phyloP scores from a whole-genome alignment of 1,140 invertebrate genomes.

The Drepana arcuata region DNA sequence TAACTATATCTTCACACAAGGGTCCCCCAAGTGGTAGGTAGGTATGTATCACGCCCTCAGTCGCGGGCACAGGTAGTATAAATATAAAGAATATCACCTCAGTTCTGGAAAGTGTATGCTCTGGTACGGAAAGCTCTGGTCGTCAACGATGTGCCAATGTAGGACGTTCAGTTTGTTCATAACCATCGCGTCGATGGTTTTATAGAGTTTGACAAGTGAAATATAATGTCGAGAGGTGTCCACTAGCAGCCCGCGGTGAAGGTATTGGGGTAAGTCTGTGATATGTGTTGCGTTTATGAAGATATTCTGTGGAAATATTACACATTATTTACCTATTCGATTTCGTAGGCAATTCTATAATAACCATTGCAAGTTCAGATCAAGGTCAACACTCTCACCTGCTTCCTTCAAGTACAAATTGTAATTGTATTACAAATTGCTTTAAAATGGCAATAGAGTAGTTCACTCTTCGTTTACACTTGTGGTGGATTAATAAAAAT shows the following conservation, averaged over 20 bases:
- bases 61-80: too few relatives aligned
- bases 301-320: constrained; percentile 33
- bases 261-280: constrained; percentile 80
- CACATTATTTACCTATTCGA: too few relatives aligned
- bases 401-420: neutral
- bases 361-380: too few relatives aligned
- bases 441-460: constrained; percentile 1
- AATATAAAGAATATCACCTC: too few relatives aligned
- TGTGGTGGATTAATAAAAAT: too few relatives aligned
- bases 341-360: too few relatives aligned
- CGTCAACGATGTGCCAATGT: constrained; percentile 96
- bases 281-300: constrained; percentile 37
- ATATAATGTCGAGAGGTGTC: constrained; percentile 90
- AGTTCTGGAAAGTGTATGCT: constrained; percentile 83
- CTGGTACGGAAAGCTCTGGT: constrained; percentile 91
- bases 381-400: too few relatives aligned
- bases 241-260: constrained; percentile 83
- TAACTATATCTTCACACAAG: neutral
- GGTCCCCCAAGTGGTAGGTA: neutral
- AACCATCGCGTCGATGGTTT: constrained; percentile 85
- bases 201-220: constrained; percentile 75
- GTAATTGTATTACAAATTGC: neutral
- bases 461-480: too few relatives aligned
- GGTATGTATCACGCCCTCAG: too few relatives aligned
- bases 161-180: constrained; percentile 94